These are phyloP conservation scores for Latrodectus hesperus DNA, from an alignment of 2,888 invertebrate species.

Conservation along the genomic window DNA sequence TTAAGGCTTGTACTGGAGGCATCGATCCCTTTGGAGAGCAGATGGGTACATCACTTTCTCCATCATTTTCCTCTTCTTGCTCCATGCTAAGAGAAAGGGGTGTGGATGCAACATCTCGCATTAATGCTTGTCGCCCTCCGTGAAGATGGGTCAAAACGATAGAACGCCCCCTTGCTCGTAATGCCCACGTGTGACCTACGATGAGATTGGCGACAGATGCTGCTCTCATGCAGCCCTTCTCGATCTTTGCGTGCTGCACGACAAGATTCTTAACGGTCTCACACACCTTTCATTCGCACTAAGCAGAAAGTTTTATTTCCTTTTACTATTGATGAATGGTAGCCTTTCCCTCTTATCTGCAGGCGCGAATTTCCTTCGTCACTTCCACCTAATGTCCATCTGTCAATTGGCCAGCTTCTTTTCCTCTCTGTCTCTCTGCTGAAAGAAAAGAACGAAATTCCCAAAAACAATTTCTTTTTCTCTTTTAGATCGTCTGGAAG, in stretches of 20 bases:
- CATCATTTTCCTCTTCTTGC: constrained; percentile 4
- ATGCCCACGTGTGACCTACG: constrained; percentile 58
- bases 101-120: constrained; percentile 60
- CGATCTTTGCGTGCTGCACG: constrained; percentile 41
- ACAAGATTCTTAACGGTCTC: constrained; percentile 8
- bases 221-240: constrained; percentile 28
- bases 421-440: neutral
- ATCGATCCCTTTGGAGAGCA: neutral
- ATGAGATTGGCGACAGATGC: constrained; percentile 63
- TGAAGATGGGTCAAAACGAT: constrained; percentile 52
- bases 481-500: too few relatives aligned
- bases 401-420: neutral
- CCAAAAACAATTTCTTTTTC: too few relatives aligned
- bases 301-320: constrained; percentile 18
- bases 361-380: neutral
- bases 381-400: neutral
- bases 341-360: neutral
- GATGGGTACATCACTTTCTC: neutral
- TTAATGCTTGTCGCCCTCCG: constrained; percentile 51
- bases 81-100: constrained; percentile 34
- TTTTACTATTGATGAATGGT: constrained; percentile 40
- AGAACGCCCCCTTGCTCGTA: constrained; percentile 52
- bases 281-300: neutral
- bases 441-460: neutral
- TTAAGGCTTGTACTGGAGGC: too few relatives aligned